Evolutionary conservation across 2,888 invertebrate genomes (phyloP).

Genomic region (Cecidostiba fungosa): DNA sequence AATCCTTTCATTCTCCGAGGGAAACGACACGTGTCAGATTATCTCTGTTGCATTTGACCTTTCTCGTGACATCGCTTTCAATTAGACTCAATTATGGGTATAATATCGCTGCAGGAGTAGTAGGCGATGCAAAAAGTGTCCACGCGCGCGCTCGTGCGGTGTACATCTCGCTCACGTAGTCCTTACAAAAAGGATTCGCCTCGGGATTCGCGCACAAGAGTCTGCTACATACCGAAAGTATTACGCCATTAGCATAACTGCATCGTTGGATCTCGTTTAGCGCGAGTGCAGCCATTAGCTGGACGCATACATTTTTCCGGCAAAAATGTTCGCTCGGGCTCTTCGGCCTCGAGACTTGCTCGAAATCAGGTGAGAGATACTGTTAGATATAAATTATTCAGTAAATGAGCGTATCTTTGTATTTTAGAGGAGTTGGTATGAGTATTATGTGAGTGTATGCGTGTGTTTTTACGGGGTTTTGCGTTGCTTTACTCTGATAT

Average conservation of each 20-base stretch:
- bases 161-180: background rate
- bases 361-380: too few relatives aligned
- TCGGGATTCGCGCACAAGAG: background rate
- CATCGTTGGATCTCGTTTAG: constrained; percentile 2
- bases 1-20: background rate
- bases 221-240: background rate
- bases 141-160: background rate
- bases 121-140: background rate
- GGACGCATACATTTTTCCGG: background rate
- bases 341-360: too few relatives aligned
- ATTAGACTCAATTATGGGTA: background rate
- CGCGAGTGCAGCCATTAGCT: background rate
- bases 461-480: too few relatives aligned
- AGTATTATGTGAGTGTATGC: too few relatives aligned
- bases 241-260: background rate
- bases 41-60: background rate
- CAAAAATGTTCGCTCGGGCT: too few relatives aligned
- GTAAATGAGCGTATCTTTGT: too few relatives aligned
- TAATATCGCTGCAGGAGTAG: background rate
- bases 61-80: background rate
- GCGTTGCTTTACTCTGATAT: too few relatives aligned
- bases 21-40: background rate
- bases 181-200: background rate
- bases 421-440: too few relatives aligned
- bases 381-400: too few relatives aligned